Percentiles rank a stretch among this genome's conserved stretches.
These are phyloP conservation scores for Megalops cyprinoides DNA, from an alignment of 2,797 vertebrate species.

Conservation along the genomic window DNA sequence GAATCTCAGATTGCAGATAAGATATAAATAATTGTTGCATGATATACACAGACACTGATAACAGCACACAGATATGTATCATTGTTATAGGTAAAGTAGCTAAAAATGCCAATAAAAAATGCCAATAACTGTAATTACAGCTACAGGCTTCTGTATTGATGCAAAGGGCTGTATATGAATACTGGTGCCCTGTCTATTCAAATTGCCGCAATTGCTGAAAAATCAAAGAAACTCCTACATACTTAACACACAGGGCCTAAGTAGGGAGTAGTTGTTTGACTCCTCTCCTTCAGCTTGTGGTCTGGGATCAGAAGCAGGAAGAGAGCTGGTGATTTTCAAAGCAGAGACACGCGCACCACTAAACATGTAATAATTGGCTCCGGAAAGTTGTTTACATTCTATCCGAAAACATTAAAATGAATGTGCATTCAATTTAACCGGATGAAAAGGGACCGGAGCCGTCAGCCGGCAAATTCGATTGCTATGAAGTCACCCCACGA, in stretches of 20 bases:
- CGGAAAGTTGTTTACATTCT: slow-evolving; percentile 25
- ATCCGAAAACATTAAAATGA: background rate
- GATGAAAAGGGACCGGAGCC: background rate
- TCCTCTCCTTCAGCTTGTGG: background rate
- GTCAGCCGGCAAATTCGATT: background rate
- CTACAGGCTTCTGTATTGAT: too few relatives aligned
- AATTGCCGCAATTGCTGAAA: too few relatives aligned
- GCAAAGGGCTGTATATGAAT: too few relatives aligned
- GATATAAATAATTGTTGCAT: background rate
- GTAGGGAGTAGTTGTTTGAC: background rate
- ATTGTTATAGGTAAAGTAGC: too few relatives aligned
- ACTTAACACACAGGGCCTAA: too few relatives aligned
- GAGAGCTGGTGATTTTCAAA: background rate
- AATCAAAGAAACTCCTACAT: too few relatives aligned
- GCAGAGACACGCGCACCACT: background rate
- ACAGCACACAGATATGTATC: background rate
- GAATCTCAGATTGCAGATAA: background rate
- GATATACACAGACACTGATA: too few relatives aligned
- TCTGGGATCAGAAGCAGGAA: background rate
- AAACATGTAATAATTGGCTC: background rate
- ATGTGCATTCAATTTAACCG: background rate
- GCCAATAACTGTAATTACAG: too few relatives aligned
- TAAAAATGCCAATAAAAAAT: too few relatives aligned
- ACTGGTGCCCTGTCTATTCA: too few relatives aligned
- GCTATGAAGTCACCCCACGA: too few relatives aligned